These are phyloP conservation scores for Hemicordylus capensis DNA, from an alignment of 2,113 vertebrate species.

Conservation along the genomic window DNA sequence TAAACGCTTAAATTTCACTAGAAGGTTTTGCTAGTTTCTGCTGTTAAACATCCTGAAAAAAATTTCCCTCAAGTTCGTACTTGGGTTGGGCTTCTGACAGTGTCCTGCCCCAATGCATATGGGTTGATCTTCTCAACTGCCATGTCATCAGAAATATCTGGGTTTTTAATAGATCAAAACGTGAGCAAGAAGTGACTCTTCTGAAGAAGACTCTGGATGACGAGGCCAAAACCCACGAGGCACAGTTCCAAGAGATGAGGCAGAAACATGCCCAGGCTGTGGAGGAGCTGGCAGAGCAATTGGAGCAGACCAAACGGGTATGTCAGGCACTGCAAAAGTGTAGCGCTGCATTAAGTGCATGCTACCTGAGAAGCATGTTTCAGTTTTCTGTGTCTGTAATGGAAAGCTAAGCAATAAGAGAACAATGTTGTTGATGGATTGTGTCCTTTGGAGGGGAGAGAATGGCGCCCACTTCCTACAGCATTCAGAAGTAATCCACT, in stretches of 20 bases:
- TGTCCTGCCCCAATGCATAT: neutral
- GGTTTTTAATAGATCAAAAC: slow-evolving; percentile 83
- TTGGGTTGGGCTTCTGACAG: neutral
- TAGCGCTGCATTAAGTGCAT: neutral
- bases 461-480: neutral
- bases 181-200: slow-evolving; percentile 92
- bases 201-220: slow-evolving; percentile 94
- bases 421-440: neutral
- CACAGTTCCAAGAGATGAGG: slow-evolving; percentile 90
- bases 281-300: slow-evolving; percentile 94
- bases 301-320: slow-evolving; percentile 96
- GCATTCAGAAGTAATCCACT: neutral
- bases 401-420: no score
- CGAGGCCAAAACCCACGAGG: slow-evolving; percentile 88
- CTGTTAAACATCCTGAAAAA: neutral
- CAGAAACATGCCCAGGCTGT: slow-evolving; percentile 94
- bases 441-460: neutral
- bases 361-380: neutral
- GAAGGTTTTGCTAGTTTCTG: neutral
- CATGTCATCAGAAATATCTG: slow-evolving; percentile 16
- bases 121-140: neutral
- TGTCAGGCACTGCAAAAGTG: neutral
- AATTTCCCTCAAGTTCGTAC: neutral
- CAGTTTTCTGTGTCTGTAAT: neutral
- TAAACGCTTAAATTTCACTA: neutral